phyloP scores from a whole-genome alignment of 2,888 invertebrate genomes.

The Falcaria lacertinaria region DNA sequence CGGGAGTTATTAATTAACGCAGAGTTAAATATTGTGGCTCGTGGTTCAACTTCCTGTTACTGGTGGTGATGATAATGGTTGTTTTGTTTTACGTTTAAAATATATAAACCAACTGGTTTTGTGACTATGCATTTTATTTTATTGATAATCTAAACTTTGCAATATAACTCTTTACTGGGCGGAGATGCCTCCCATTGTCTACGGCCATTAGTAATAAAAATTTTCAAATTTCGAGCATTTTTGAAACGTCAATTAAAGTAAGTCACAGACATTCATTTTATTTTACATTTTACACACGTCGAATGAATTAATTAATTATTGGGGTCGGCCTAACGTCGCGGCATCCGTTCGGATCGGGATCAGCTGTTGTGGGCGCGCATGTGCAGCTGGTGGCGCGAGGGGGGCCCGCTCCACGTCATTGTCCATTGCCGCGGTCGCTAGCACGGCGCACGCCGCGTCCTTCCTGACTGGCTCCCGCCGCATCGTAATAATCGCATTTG shows the following conservation, averaged over 20 bases:
- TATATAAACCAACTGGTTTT: too few relatives aligned
- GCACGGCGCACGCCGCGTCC: slow-evolving; percentile 22
- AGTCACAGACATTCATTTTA: slow-evolving; percentile 17
- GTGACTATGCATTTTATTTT: too few relatives aligned
- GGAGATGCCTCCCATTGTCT: too few relatives aligned
- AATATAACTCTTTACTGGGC: too few relatives aligned
- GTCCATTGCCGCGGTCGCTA: slow-evolving; percentile 48
- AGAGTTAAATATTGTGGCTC: too few relatives aligned
- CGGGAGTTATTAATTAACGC: too few relatives aligned
- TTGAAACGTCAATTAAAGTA: slow-evolving; percentile 13
- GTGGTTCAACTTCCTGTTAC: too few relatives aligned
- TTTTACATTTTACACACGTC: slow-evolving; percentile 23
- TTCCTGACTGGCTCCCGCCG: slow-evolving; percentile 24
- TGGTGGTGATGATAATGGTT: too few relatives aligned
- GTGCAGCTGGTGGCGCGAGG: slow-evolving; percentile 58
- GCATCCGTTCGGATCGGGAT: slow-evolving; percentile 50
- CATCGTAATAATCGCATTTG: too few relatives aligned
- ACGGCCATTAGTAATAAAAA: neutral
- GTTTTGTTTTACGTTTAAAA: too few relatives aligned
- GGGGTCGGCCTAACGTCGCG: slow-evolving; percentile 33
- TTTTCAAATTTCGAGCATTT: slow-evolving; percentile 3
- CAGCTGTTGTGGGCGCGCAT: slow-evolving; percentile 75
- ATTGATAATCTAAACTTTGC: too few relatives aligned
- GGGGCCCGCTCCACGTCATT: slow-evolving; percentile 44
- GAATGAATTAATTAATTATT: slow-evolving; percentile 39